These are phyloP conservation scores for Bombyx mandarina DNA, from an alignment of 1,140 invertebrate species.

Conservation along the genomic window DNA sequence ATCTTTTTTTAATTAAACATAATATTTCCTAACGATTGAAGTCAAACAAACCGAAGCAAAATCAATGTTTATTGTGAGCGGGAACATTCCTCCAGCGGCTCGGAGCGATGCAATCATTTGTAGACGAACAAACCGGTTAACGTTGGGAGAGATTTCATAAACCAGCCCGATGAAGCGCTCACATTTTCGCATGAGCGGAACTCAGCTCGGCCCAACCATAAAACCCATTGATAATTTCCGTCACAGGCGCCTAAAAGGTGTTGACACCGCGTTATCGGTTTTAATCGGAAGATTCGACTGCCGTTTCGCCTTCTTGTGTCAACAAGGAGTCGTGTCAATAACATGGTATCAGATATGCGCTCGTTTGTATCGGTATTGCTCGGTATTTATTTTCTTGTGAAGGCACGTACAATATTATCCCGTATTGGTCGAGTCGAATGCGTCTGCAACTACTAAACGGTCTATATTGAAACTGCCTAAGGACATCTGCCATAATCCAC, in stretches of 20 bases:
- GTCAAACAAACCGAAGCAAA: background rate
- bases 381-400: constrained; percentile 35
- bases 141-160: constrained; percentile 26
- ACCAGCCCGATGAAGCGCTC: constrained; percentile 8
- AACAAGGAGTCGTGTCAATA: constrained; percentile 60
- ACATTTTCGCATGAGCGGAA: constrained; percentile 27
- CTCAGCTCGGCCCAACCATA: constrained; percentile 14
- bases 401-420: constrained; percentile 20
- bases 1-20: too few relatives aligned
- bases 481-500: too few relatives aligned
- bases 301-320: constrained; percentile 63
- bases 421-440: constrained; percentile 1
- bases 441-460: too few relatives aligned
- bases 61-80: background rate
- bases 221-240: constrained; percentile 45
- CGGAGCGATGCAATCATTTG: background rate
- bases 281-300: constrained; percentile 63
- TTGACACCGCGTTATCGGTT: constrained; percentile 56
- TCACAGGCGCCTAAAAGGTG: constrained; percentile 50
- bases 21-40: too few relatives aligned
- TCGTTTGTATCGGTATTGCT: constrained; percentile 15
- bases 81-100: background rate
- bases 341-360: constrained; percentile 52
- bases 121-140: constrained; percentile 16
- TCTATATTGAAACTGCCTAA: too few relatives aligned